A percentile compares a stretch with the other conserved stretches of the same genome.
These are phyloP conservation scores for Zaprionus obscuricornis DNA, from an alignment of 2,888 invertebrate species.

Conservation along the genomic window DNA sequence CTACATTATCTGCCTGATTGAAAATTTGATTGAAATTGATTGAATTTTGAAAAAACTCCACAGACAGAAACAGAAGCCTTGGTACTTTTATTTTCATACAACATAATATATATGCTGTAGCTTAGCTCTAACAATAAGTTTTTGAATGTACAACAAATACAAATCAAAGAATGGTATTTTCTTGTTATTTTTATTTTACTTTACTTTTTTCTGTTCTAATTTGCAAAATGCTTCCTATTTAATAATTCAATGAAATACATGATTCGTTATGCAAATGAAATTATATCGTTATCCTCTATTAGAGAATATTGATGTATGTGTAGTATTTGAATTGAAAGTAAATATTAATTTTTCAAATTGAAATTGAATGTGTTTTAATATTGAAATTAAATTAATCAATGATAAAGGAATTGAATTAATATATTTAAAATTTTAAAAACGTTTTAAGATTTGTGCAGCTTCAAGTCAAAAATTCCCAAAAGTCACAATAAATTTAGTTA, in stretches of 20 bases:
- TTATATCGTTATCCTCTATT: too few relatives aligned
- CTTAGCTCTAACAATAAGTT: slow-evolving; percentile 68
- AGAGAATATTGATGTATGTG: too few relatives aligned
- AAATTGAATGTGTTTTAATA: neutral
- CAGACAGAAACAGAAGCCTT: slow-evolving; percentile 33
- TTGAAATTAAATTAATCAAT: too few relatives aligned
- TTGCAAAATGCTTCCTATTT: too few relatives aligned
- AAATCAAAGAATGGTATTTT: slow-evolving; percentile 54
- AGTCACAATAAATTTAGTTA: neutral
- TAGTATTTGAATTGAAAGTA: too few relatives aligned
- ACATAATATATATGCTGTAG: slow-evolving; percentile 68
- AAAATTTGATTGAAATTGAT: slow-evolving; percentile 62
- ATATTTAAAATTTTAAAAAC: too few relatives aligned
- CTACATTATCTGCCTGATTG: slow-evolving; percentile 50
- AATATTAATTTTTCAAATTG: slow-evolving; percentile 11
- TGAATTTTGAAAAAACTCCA: slow-evolving; percentile 23
- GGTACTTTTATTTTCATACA: slow-evolving; percentile 60
- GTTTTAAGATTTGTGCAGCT: too few relatives aligned
- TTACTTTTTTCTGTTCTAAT: neutral
- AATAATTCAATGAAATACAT: too few relatives aligned
- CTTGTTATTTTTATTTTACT: slow-evolving; percentile 7
- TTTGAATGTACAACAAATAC: slow-evolving; percentile 69
- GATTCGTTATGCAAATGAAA: too few relatives aligned
- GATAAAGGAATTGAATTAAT: too few relatives aligned
- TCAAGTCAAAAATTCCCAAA: neutral